Percentiles rank a stretch among this genome's conserved stretches.
These are phyloP conservation scores for Denticeps clupeoides DNA, from an alignment of 2,797 vertebrate species.

Conservation along the genomic window DNA sequence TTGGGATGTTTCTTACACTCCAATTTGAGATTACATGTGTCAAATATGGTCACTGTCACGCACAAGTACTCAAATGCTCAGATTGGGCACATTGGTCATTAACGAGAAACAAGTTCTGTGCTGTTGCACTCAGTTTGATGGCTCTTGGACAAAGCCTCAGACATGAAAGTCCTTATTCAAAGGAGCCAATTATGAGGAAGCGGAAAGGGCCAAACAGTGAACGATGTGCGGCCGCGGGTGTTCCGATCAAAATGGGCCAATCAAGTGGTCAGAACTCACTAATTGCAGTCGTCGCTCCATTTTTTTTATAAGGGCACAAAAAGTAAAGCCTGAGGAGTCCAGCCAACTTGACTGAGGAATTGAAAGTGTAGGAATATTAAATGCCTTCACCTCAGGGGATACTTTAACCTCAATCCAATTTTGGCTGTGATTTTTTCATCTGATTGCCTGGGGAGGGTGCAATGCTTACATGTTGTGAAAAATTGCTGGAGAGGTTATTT, in stretches of 20 bases:
- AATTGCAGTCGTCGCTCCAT: constrained; percentile 24
- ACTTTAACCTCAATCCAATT: not conserved
- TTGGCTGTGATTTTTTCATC: no score
- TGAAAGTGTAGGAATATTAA: not conserved
- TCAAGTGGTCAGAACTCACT: constrained; percentile 14
- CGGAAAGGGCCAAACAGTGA: constrained; percentile 1
- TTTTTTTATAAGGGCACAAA: constrained; percentile 16
- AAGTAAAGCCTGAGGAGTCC: constrained; percentile 1
- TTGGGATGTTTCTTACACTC: no score
- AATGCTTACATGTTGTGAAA: no score
- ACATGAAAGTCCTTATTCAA: constrained; percentile 7
- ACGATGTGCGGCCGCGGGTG: constrained; percentile 9
- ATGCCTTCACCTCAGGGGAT: not conserved
- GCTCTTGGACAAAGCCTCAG: no score
- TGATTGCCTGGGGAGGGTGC: no score
- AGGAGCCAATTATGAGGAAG: constrained; percentile 6
- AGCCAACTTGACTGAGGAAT: constrained; percentile 1
- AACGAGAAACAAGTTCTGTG: no score
- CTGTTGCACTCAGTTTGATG: no score
- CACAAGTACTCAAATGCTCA: no score
- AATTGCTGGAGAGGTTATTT: no score
- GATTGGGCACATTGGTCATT: no score
- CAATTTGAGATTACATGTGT: no score
- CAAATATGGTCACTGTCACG: no score
- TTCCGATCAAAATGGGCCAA: constrained; percentile 4